Evolutionary conservation across 2,888 invertebrate genomes (phyloP), one percentile per base, ranked within the genome.

Genomic region (Acleris literana): DNA sequence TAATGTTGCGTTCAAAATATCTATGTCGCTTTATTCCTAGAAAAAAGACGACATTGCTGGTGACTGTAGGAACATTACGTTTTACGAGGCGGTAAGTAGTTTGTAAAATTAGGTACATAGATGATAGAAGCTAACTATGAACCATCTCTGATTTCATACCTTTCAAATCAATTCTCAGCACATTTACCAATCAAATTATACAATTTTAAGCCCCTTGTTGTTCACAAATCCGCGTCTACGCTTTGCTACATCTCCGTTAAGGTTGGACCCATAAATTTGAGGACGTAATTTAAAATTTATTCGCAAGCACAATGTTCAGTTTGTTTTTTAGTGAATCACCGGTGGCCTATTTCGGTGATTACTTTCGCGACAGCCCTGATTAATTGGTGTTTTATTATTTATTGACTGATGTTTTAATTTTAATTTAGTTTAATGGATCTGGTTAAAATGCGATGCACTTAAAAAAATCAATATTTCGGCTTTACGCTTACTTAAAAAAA

Each of bases 281-380:
- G 72, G 79, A 81, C 78, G 76, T 85, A 80, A 87, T 88, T 83
- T 83, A 81, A 86, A 86, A 88, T 87, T 86, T 88, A 88, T 88
- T 86, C 83, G 82, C 79, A 83, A 80, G 79, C 84, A 86, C 84
- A 85, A 65, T 86, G 85, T 78, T 80, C 80, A 78, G 80, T 81
- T 80, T 82, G 83, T 87, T 88, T 86, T 86, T 84, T 85, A 84
- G 84, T 78, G 79, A 81, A 81, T 81, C 85, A 82, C 83, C 80
- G 73, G 82, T 84, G 84, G 77, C 81, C 82, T 81, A 84, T 86
- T 86, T 82, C 69, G 72, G 66, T 68, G 65, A 68, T 60, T 59
- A 64, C 54, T 54, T 70, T 65, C 43, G 55, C 7, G 49, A 51
- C 59, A 60, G 22, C 18, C 43, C 49, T 55, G 64, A 55, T 60